Evolutionary conservation across 2,888 invertebrate genomes (phyloP).

Genomic region (Meiosimyza decipiens): DNA sequence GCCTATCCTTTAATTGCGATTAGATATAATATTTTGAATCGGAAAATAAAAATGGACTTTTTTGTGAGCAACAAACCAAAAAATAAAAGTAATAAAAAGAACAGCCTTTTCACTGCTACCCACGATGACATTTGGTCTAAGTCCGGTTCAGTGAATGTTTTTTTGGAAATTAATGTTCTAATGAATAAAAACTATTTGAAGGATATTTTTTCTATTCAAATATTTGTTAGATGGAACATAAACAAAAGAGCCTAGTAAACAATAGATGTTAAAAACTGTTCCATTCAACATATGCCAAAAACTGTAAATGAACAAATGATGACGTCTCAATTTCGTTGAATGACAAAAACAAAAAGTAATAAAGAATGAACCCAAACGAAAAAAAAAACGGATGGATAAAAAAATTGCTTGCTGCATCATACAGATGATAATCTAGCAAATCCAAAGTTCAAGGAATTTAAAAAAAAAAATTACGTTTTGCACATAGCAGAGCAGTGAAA

Average conservation of each 20-base stretch:
- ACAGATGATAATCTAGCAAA: background rate
- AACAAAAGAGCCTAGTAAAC: background rate
- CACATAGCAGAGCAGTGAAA: background rate
- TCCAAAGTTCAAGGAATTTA: constrained; percentile 6
- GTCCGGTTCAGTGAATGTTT: too few relatives aligned
- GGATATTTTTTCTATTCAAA: background rate
- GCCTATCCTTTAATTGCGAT: too few relatives aligned
- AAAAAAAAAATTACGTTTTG: background rate
- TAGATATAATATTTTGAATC: too few relatives aligned
- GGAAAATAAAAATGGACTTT: too few relatives aligned
- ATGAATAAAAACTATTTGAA: background rate
- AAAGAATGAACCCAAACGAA: too few relatives aligned
- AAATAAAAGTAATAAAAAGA: too few relatives aligned
- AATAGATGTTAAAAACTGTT: background rate
- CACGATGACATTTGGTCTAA: too few relatives aligned
- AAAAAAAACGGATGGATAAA: background rate
- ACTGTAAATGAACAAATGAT: background rate
- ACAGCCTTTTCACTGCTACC: too few relatives aligned
- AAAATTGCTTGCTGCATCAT: background rate
- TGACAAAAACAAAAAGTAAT: too few relatives aligned
- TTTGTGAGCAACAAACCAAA: too few relatives aligned
- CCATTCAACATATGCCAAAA: constrained; percentile 22
- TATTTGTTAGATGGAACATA: background rate
- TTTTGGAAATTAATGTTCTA: background rate
- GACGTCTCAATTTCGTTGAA: background rate